phyloP scores from a whole-genome alignment of 2,888 invertebrate genomes.

The Byasa hedistus region DNA sequence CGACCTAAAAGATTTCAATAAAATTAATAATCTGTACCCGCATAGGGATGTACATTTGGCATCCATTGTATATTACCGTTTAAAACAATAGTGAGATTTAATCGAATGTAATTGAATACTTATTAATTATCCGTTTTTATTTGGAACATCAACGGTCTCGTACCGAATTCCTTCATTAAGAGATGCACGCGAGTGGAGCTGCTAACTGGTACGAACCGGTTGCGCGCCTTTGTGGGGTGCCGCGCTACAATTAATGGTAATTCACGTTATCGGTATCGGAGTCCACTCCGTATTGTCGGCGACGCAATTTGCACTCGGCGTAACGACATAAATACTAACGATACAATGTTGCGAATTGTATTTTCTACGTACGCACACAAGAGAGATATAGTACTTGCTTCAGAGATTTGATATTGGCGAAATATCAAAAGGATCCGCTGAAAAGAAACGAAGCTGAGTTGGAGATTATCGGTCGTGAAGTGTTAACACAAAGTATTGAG shows the following conservation, averaged over 20 bases:
- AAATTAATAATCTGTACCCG: no score
- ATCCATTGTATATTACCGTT: no score
- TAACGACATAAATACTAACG: no score
- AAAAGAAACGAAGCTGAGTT: no score
- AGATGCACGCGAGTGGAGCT: constrained; percentile 24
- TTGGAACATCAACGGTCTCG: constrained; percentile 20
- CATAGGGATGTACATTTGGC: no score
- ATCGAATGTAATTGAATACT: constrained; percentile 22
- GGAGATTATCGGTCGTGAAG: no score
- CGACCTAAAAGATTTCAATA: not conserved
- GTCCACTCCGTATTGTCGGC: not conserved
- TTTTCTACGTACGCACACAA: no score
- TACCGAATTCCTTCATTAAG: constrained; percentile 26
- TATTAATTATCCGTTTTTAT: constrained; percentile 32
- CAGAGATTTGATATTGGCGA: no score
- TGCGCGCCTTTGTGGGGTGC: constrained; percentile 29
- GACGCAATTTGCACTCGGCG: constrained; percentile 2
- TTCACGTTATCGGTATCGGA: constrained; percentile 12
- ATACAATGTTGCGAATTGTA: no score
- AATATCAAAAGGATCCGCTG: no score
- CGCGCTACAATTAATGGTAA: constrained; percentile 29
- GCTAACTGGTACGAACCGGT: constrained; percentile 29
- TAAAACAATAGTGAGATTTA: not conserved
- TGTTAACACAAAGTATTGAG: no score
- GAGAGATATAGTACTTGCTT: no score